Percentiles rank a stretch among this genome's conserved stretches.
These are phyloP conservation scores for Xestia xanthographa DNA, from an alignment of 2,888 invertebrate species.

Conservation along the genomic window DNA sequence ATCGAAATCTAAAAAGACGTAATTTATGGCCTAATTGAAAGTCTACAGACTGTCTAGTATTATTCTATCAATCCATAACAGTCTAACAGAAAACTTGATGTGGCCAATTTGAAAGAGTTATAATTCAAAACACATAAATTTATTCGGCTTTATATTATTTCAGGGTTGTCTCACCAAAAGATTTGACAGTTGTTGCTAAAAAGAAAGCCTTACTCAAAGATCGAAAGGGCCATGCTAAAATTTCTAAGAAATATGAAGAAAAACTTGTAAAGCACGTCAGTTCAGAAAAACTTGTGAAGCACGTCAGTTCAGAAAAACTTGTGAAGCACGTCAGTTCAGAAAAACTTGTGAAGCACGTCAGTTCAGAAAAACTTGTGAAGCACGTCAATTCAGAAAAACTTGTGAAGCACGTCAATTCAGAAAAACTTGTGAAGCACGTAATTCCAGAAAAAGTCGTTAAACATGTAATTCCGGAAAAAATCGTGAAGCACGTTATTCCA, in stretches of 20 bases:
- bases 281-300: slow-evolving; percentile 48
- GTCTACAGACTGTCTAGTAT: neutral
- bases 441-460: slow-evolving; percentile 12
- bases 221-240: slow-evolving; percentile 59
- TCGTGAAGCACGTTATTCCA: neutral
- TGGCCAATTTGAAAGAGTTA: neutral
- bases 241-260: slow-evolving; percentile 60
- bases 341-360: no score
- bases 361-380: slow-evolving; percentile 49
- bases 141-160: slow-evolving; percentile 21
- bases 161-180: slow-evolving; percentile 86
- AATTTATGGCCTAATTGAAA: neutral
- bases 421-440: neutral
- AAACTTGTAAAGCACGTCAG: slow-evolving; percentile 30
- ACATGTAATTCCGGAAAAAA: slow-evolving; percentile 16
- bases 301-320: slow-evolving; percentile 37
- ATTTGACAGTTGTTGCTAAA: slow-evolving; percentile 82
- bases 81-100: neutral
- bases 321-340: slow-evolving; percentile 21
- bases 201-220: slow-evolving; percentile 79
- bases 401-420: slow-evolving; percentile 22
- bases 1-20: neutral
- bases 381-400: slow-evolving; percentile 37
- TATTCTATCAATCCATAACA: neutral
- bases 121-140: neutral